Conservation (phyloP, 2,797 vertebrate species). For the Arrhamphus sclerolepis region DNA sequence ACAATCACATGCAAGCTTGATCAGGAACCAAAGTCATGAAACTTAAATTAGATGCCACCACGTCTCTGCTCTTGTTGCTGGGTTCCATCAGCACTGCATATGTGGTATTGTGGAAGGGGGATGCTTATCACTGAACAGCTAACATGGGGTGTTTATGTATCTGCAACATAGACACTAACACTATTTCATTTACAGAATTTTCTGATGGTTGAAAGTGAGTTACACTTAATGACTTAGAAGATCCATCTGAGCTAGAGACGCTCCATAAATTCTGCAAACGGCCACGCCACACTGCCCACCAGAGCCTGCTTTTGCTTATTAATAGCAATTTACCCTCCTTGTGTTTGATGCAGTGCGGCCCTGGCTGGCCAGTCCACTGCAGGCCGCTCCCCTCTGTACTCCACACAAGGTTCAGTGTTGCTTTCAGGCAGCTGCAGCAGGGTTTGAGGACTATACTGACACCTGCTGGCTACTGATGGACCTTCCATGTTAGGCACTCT, state of each 20-base stretch:
- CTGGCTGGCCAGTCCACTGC: conserved; percentile 69
- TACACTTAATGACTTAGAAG: conserved; percentile 59
- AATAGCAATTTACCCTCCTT: conserved; percentile 70
- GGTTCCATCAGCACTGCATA: not conserved
- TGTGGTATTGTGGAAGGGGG: not conserved
- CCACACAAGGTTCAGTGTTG: conserved; percentile 63
- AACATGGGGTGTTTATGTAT: not conserved
- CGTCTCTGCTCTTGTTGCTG: not conserved
- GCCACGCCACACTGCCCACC: conserved; percentile 44
- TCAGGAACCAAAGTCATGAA: conserved; percentile 16
- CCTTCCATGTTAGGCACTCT: not conserved
- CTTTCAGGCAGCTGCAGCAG: conserved; percentile 6
- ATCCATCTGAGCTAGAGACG: conserved; percentile 35
- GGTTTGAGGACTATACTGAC: conserved; percentile 64
- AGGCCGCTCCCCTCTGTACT: conserved; percentile 66
- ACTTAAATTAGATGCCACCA: conserved; percentile 17
- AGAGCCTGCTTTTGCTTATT: conserved; percentile 61
- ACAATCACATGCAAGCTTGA: not conserved
- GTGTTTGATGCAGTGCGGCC: conserved; percentile 80
- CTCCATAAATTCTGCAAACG: conserved; percentile 62
- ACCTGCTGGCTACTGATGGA: conserved; percentile 54
- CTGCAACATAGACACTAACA: not conserved
- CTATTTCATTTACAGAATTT: conserved; percentile 10
- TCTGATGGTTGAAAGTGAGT: conserved; percentile 66
- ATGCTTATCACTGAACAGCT: conserved; percentile 38